A percentile compares a stretch with the other conserved stretches of the same genome.
Evolutionary conservation across 2,113 vertebrate species (phyloP).

Genomic region (Athene noctua): DNA sequence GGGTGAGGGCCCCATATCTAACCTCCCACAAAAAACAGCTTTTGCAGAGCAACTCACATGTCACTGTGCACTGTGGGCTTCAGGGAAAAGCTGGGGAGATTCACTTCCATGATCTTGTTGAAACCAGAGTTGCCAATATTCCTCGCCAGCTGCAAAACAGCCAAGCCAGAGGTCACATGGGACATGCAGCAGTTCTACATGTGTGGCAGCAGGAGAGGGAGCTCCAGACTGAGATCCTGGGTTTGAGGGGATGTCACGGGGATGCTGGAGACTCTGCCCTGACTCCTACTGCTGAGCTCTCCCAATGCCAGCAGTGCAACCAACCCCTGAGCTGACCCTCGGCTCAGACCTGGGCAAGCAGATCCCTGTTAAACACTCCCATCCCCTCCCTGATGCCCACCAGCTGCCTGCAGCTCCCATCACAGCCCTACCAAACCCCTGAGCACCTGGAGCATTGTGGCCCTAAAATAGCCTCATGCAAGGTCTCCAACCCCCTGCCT

Average conservation of each 20-base stretch:
- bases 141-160: conserved; percentile 68
- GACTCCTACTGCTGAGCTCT: not conserved
- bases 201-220: not conserved
- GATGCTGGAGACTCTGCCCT: not conserved
- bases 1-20: not conserved
- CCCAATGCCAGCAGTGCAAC: not conserved
- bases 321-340: not conserved
- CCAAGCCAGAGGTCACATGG: not conserved
- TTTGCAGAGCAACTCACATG: conserved; percentile 58
- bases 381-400: not conserved
- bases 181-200: not conserved
- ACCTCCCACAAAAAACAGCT: not conserved
- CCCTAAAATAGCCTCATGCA: not conserved
- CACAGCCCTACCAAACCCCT: not conserved
- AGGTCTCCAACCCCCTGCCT: not conserved
- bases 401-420: not conserved
- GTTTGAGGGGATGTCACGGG: not conserved
- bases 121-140: conserved; percentile 75
- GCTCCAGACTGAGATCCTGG: not conserved
- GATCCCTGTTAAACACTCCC: not conserved
- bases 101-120: conserved; percentile 74
- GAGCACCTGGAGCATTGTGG: not conserved
- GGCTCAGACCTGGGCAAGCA: not conserved
- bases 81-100: conserved; percentile 46
- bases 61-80: conserved; percentile 71